Evolutionary conservation across 2,888 invertebrate species (phyloP).

Genomic region (Nemotelus pantherinus): DNA sequence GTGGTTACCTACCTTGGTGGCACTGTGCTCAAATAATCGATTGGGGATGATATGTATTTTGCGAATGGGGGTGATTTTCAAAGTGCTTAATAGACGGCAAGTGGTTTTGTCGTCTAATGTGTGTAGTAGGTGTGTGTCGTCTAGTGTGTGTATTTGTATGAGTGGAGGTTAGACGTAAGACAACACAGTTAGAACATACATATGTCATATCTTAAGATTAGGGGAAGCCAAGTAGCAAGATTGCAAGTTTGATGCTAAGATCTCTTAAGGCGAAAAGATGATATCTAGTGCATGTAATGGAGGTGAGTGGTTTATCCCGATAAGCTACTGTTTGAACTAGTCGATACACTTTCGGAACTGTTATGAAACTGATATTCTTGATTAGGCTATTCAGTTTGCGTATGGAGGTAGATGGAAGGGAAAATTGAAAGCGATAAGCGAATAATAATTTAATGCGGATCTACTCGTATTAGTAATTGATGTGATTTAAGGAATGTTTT

Average conservation of each 20-base stretch:
- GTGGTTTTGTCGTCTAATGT: neutral
- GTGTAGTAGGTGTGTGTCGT: conserved; percentile 3
- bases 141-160: neutral
- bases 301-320: conserved; percentile 37
- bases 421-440: no score
- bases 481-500: no score
- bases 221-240: conserved; percentile 13
- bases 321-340: conserved; percentile 4
- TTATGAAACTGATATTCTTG: conserved; percentile 10
- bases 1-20: conserved; percentile 13
- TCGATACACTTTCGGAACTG: conserved; percentile 17
- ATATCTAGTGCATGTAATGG: conserved; percentile 21
- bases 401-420: no score
- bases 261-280: conserved; percentile 26
- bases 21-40: conserved; percentile 28
- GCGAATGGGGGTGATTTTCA: conserved; percentile 28
- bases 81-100: conserved; percentile 21
- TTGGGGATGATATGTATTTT: conserved; percentile 44
- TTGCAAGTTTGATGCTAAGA: conserved; percentile 34
- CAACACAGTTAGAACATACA: neutral
- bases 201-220: conserved; percentile 10
- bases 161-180: neutral
- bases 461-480: no score
- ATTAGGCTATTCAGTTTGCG: neutral
- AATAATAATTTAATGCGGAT: no score